Conservation (phyloP, 2,888 invertebrate genomes). For the Oasisia sp. region DNA sequence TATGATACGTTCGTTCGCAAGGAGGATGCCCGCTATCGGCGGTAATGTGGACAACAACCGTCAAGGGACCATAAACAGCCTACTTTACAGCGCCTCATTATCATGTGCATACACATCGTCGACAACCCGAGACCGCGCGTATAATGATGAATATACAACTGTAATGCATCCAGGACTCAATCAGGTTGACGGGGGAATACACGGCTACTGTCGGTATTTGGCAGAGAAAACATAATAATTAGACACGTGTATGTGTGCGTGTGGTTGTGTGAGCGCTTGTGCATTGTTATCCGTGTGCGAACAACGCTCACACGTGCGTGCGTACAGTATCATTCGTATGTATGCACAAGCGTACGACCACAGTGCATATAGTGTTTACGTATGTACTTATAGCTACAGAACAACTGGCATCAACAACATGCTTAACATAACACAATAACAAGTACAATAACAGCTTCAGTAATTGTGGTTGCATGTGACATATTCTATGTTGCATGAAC, state of each 20-base stretch:
- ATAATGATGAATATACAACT: background rate
- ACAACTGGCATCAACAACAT: background rate
- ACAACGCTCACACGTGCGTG: background rate
- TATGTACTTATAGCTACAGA: background rate
- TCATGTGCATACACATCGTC: background rate
- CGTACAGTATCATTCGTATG: background rate
- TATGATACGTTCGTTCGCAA: background rate
- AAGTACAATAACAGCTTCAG: no score
- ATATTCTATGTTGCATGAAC: no score
- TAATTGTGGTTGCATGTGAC: no score
- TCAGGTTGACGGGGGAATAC: background rate
- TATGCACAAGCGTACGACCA: background rate
- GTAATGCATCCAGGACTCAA: background rate
- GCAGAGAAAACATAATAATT: background rate
- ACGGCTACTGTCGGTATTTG: background rate
- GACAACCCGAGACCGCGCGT: background rate
- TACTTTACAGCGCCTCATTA: constrained; percentile 1
- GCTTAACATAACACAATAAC: background rate
- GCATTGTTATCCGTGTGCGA: background rate
- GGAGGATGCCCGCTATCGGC: background rate
- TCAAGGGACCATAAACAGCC: background rate
- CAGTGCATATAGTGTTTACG: background rate
- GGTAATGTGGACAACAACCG: background rate
- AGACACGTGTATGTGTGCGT: background rate
- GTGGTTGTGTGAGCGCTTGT: background rate